Evolutionary conservation across 2,797 vertebrate genomes (phyloP), one percentile per base, ranked within the genome.

Genomic region (Sorex maritimensis): DNA sequence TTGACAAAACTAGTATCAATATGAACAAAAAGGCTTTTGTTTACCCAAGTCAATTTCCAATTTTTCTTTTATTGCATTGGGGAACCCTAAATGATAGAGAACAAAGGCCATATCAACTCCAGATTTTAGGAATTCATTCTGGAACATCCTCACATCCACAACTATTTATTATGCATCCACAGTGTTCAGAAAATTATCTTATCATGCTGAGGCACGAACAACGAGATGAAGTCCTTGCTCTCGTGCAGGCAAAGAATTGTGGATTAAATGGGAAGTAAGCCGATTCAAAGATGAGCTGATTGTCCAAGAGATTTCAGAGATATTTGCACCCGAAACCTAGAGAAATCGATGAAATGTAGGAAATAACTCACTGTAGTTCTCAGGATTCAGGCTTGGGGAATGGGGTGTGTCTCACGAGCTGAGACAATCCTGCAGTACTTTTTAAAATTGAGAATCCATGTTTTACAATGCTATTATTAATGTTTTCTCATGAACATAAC

Each of bases 221-320:
- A 65, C 75, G 30, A 6, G n/a, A 69, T 0, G 0, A 55, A 46
- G 13, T 80, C 44, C 34, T 88, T 78, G 15, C 34, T 61, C 10
- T 93, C n/a, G 55, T 17, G 15, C 11, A 38, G 28, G 6, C 21
- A 19, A 52, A 46, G 68, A 92, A 81, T 1, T 75, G n/a, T 38
- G 24, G 28, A 34, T 30, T 7, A 44, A 30, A 89, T 6, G 26
- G 24, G 44, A 85, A 34, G 34, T 77, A 55, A 88, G 14, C 5
- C 10, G 17, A n/a, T 46, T 11, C 14, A 6, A 13, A 92, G 58
- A 73, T 52, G 61, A 49, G 41, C 10, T 14, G 4, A 90, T 68
- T 81, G 73, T 84, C 28, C 26, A 65, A 83, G 67, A 68, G 41
- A 83, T 80, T 69, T 55, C 30, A 90, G 86, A 90, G n/a, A 61